Evolutionary conservation across 2,888 invertebrate species (phyloP).

Genomic region (Eubasilissa splendida): DNA sequence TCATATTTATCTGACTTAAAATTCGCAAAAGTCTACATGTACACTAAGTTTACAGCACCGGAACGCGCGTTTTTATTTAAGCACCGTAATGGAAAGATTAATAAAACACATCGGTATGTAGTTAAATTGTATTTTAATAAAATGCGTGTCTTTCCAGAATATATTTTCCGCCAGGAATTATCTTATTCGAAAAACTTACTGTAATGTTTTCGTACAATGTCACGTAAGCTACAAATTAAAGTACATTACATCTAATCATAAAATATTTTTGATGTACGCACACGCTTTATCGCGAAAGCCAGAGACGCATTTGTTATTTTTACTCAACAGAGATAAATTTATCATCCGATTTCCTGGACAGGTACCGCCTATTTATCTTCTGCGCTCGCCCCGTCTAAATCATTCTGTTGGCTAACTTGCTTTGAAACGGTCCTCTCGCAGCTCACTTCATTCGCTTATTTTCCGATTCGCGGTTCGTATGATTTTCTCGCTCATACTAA

Average conservation of each 20-base stretch:
- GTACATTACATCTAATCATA: neutral
- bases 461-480: slow-evolving; percentile 33
- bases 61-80: no score
- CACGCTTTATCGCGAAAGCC: slow-evolving; percentile 6
- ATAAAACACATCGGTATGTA: no score
- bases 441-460: slow-evolving; percentile 23
- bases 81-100: no score
- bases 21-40: no score
- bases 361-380: slow-evolving; percentile 11
- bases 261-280: neutral
- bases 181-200: no score
- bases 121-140: no score
- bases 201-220: no score
- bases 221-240: no score
- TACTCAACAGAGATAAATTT: neutral
- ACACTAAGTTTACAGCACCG: no score
- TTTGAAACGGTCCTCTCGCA: slow-evolving; percentile 27
- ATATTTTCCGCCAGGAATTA: no score
- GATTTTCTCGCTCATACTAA: slow-evolving; percentile 13
- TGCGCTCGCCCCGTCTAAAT: neutral
- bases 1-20: no score
- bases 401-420: slow-evolving; percentile 36
- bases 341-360: slow-evolving; percentile 7
- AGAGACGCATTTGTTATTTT: neutral
- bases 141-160: no score